phyloP scores from a whole-genome alignment of 2,113 vertebrate species.

The Spheniscus mendiculus region DNA sequence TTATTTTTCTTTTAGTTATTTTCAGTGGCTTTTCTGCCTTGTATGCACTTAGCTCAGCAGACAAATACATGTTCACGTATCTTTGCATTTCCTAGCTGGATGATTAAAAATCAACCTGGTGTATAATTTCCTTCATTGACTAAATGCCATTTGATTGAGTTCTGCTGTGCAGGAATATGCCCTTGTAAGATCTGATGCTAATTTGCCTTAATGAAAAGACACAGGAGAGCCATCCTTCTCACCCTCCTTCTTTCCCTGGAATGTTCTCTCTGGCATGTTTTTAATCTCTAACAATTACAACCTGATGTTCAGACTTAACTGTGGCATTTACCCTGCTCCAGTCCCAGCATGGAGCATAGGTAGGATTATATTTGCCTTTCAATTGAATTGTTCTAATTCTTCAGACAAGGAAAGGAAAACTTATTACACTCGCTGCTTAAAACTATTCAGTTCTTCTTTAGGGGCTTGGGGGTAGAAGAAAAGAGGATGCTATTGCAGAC shows the following conservation, averaged over 20 bases:
- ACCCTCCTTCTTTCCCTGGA: slow-evolving; percentile 28
- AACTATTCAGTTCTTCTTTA: not conserved
- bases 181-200: not conserved
- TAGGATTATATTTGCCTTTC: slow-evolving; percentile 34
- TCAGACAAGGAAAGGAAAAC: not conserved
- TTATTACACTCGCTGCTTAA: not conserved
- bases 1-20: not conserved
- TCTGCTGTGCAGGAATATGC: not conserved
- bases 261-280: slow-evolving; percentile 50
- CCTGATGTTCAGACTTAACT: slow-evolving; percentile 48
- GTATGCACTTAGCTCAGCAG: not conserved
- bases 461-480: not conserved
- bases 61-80: not conserved
- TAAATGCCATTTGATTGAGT: not conserved
- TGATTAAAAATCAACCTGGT: not conserved
- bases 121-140: slow-evolving; percentile 14
- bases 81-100: not conserved
- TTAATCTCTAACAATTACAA: slow-evolving; percentile 62
- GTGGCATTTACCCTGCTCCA: slow-evolving; percentile 26
- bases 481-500: not conserved
- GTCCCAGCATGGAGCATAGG: not conserved
- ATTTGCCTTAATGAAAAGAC: not conserved
- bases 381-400: slow-evolving; percentile 32
- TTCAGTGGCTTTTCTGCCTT: not conserved
- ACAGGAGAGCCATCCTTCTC: not conserved